Base-by-base conservation (phyloP, 30 jellyfish, hydroid and myxozoan genomes). In the Aurelia coerulea region DNA sequence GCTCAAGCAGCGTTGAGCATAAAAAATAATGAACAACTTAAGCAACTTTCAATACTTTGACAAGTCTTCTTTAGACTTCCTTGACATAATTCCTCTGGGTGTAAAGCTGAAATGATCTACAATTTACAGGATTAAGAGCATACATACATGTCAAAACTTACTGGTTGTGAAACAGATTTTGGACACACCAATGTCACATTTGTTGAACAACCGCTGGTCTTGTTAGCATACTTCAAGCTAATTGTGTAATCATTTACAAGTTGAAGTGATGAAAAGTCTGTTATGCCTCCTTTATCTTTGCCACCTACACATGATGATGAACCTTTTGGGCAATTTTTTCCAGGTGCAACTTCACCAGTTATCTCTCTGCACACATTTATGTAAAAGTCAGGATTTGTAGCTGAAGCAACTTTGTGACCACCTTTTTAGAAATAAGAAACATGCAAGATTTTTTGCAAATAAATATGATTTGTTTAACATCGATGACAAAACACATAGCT, bases 331-430 rank as follows among this genome's bases (percentile, higher is more conserved):
- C 94, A 90, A 3, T 63, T 12, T 32, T 65, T 80, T 54, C 90
- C 93, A 23, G 93, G 80, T 59, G 85, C 68, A 4, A 74, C 93
- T 29, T 84, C 93, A 42, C 87, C 87, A 39, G 90, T 65, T n/a
- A 90, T 63, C 50, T 81, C 97, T 81, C 93, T 62, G 74, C 97
- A 90, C 39, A 90, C 93, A 82, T 90, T 90, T 15, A 90, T 80
- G 86, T 73, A 75, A 31, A 90, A 74, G 46, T 73, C 90, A 1
- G 78, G 41, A 14, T 49, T 42, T 6, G 68, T 62, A 13, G 79
- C 39, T 15, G 87, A 53, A 2, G 90, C 84, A 37, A 80, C 97
- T 10, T 63, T 35, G 52, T 90, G 97, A 15, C 68, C 90, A 51
- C 97, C 97, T 90, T 69, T 17, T n/a, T 16, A 19, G 67, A 66